Evolutionary conservation across 1,140 invertebrate species (phyloP), one percentile per base, ranked within the genome.

Genomic region (Dendroctonus ponderosae): DNA sequence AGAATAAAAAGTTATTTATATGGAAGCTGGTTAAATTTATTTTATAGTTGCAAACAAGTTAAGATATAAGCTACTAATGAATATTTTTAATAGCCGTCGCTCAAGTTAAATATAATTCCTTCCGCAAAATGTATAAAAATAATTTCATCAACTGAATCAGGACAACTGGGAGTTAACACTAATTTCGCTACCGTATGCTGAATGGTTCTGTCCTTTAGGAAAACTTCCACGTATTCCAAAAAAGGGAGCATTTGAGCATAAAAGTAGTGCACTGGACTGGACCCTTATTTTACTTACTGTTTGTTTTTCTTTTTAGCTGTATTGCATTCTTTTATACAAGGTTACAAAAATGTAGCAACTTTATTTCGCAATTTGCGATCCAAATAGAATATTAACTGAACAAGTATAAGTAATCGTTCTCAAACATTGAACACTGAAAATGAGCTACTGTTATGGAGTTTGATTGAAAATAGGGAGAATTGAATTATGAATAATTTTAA

Each of bases 141-240:
- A 14, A 52, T 15, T 52, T 52, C 26, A 52, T 52, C 50, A n/a
- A 3, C 37, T 52, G n/a, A 52, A 52, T 15, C 50, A 6, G 50
- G 9, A 7, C 6, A 9, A 46, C 26, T 11, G 53, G 37, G 26
- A 56, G 53, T 56, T 41, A 56, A 56, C 39, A 56, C 39, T 56
- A 56, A 56, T 56, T 56, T 40, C 53, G 53, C 41, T 56, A 56
- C 37, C 7, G 26, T 56, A 56, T 40, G 38, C 38, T 40, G n/a
- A 61, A 61, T 61, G 48, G 48, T 39, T 49, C 8, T 12, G 37
- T 40, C 46, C 42, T 39, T 61, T 61, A 49, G 46, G 57, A 61
- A 61, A 61, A 61, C 46, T 15, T 61, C 14, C 59, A 61, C 59
- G 59, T 61, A 61, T n/a, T 46, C 59, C 59, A 61, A 61, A 61